A percentile compares a stretch with the other conserved stretches of the same genome.
phyloP scores from a whole-genome alignment of 2,797 vertebrate genomes.

The Semotilus atromaculatus region DNA sequence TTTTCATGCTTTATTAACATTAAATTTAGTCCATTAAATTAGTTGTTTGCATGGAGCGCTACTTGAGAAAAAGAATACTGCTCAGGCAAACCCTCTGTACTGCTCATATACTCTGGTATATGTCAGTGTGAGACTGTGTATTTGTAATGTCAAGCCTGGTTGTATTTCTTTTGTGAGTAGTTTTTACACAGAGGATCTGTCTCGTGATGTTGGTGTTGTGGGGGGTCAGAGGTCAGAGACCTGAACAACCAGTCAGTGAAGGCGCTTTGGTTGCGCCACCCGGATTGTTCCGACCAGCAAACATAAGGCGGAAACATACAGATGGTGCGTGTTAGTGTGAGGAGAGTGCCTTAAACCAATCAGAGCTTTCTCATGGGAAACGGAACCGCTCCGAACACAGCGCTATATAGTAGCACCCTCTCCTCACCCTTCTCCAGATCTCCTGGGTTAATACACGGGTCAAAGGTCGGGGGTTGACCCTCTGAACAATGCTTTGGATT shows the following conservation, averaged over 20 bases:
- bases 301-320: constrained; percentile 77
- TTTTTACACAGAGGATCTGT: constrained; percentile 40
- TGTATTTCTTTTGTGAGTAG: constrained; percentile 43
- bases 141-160: constrained; percentile 20
- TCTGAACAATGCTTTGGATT: constrained; percentile 77
- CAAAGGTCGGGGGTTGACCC: constrained; percentile 79
- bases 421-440: constrained; percentile 57
- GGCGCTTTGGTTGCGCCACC: constrained; percentile 27
- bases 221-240: constrained; percentile 45
- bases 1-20: not conserved
- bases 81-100: not conserved
- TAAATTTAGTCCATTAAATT: not conserved
- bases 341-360: constrained; percentile 69
- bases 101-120: not conserved
- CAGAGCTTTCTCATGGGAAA: constrained; percentile 82
- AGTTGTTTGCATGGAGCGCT: not conserved
- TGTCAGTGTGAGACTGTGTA: constrained; percentile 4
- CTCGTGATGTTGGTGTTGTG: constrained; percentile 18
- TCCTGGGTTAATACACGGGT: constrained; percentile 76
- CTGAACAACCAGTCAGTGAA: constrained; percentile 34
- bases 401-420: constrained; percentile 74
- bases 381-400: constrained; percentile 62
- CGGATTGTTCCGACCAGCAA: constrained; percentile 60
- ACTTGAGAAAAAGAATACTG: not conserved
- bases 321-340: constrained; percentile 76